These are phyloP conservation scores for Prosapia bicincta DNA, from an alignment of 2,888 invertebrate species.

Conservation along the genomic window DNA sequence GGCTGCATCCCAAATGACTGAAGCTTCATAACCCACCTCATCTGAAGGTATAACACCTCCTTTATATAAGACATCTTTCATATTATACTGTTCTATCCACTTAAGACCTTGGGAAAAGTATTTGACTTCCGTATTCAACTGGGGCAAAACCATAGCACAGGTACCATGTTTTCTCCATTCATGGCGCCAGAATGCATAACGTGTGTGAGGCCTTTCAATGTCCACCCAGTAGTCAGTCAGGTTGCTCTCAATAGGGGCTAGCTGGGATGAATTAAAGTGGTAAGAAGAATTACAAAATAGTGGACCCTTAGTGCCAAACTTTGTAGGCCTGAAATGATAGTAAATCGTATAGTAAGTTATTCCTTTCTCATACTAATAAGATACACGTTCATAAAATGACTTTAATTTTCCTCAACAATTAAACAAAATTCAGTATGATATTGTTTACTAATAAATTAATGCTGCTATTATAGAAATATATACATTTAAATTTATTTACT, in stretches of 20 bases:
- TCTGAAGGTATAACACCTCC: slow-evolving; percentile 56
- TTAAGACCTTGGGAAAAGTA: slow-evolving; percentile 65
- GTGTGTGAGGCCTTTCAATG: slow-evolving; percentile 56
- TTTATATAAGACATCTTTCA: slow-evolving; percentile 56
- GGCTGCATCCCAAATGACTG: slow-evolving; percentile 52
- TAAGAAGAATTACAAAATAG: slow-evolving; percentile 66
- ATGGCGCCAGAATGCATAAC: slow-evolving; percentile 67
- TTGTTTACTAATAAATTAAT: too few relatives aligned
- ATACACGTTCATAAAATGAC: too few relatives aligned
- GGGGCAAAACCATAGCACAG: slow-evolving; percentile 60
- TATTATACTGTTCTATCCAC: slow-evolving; percentile 58
- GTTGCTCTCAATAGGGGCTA: slow-evolving; percentile 55
- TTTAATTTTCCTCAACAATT: too few relatives aligned
- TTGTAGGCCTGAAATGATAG: slow-evolving; percentile 61
- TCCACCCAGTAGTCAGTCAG: slow-evolving; percentile 68
- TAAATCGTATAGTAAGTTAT: too few relatives aligned
- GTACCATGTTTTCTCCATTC: slow-evolving; percentile 85
- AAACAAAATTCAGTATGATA: too few relatives aligned
- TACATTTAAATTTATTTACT: too few relatives aligned
- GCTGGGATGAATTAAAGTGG: slow-evolving; percentile 59
- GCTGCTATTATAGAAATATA: too few relatives aligned
- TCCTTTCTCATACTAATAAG: too few relatives aligned
- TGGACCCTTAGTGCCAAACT: slow-evolving; percentile 63
- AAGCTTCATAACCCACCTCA: slow-evolving; percentile 47
- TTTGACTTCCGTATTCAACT: slow-evolving; percentile 59